Conservation (phyloP, 1,140 invertebrate genomes). For the Camponotus floridanus region DNA sequence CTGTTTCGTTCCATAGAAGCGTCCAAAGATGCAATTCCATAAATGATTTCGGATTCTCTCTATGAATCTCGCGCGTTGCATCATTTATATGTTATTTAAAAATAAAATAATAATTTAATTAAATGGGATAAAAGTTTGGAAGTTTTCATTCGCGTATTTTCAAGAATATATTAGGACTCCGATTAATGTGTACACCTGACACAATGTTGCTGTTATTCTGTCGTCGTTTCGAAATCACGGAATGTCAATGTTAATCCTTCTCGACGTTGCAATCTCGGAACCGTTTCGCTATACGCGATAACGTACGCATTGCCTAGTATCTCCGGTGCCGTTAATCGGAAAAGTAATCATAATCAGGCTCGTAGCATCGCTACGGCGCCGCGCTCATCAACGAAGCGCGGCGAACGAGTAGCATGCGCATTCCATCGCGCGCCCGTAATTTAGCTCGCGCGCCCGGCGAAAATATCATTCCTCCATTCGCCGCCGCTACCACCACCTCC, state of each 20-base stretch:
- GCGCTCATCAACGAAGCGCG: slow-evolving; percentile 52
- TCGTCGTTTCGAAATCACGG: not conserved
- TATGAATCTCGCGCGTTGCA: too few relatives aligned
- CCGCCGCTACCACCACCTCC: slow-evolving; percentile 1
- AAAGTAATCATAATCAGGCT: slow-evolving; percentile 60
- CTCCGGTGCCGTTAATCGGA: slow-evolving; percentile 53
- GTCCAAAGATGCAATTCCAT: not conserved
- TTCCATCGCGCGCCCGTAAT: slow-evolving; percentile 62
- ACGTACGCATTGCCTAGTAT: not conserved
- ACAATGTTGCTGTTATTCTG: not conserved
- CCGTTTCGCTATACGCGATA: not conserved
- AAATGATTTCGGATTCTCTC: too few relatives aligned
- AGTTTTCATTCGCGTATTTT: not conserved
- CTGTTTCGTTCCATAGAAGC: not conserved
- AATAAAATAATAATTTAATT: too few relatives aligned
- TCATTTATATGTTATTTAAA: too few relatives aligned
- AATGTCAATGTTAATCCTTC: not conserved
- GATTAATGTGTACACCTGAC: not conserved
- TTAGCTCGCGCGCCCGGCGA: slow-evolving; percentile 42
- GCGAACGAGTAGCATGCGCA: slow-evolving; percentile 59
- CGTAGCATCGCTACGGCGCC: not conserved
- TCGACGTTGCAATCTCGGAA: not conserved
- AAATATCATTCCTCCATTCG: slow-evolving; percentile 54
- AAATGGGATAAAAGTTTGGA: not conserved
- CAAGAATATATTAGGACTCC: not conserved